Evolutionary conservation across 2,888 invertebrate species (phyloP), one percentile per base, ranked within the genome.

Genomic region (Philopedon plagiatum): DNA sequence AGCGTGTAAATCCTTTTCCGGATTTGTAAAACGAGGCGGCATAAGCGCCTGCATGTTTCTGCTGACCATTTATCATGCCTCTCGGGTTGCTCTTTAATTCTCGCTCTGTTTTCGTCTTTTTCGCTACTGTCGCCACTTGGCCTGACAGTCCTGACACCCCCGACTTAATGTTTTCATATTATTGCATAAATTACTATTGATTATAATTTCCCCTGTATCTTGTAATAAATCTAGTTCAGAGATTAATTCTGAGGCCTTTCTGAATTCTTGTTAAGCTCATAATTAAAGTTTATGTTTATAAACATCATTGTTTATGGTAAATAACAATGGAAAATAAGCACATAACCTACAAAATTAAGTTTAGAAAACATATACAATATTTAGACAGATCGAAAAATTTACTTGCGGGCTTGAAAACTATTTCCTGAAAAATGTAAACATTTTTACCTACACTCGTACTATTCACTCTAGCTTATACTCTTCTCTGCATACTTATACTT

Each of bases 41-140:
- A 81, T 83, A 84, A 83, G 85, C 83, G 83, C 83, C 79, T 81
- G 83, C 81, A 85, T 84, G 83, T 83, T 83, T 82, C 83, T 84
- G 84, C 83, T 85, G 85, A 85, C 85, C 85, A 85, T 85, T 85
- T 85, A 85, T 85, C 85, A 85, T 85, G 84, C 83, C 81, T 78
- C 80, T 62, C 57, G 62, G 73, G 54, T 41, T 44, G 69, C 44
- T 79, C 79, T 78, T 76, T 78, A 71, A 71, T 71, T 77, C 76
- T 75, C 76, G 74, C 77, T 77, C 72, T 77, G 76, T 76, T 77
- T 76, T 76, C 77, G 76, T 75, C 78, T 73, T 75, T 77, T 74
- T 78, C 76, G 75, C 70, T 75, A 70, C 73, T 71, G 73, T 72
- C 76, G 73, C 73, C 75, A 76, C 72, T 72, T 65, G 71, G 66